These are phyloP conservation scores for Penaeus indicus DNA, from an alignment of 1,140 invertebrate genomes.

Conservation along the genomic window DNA sequence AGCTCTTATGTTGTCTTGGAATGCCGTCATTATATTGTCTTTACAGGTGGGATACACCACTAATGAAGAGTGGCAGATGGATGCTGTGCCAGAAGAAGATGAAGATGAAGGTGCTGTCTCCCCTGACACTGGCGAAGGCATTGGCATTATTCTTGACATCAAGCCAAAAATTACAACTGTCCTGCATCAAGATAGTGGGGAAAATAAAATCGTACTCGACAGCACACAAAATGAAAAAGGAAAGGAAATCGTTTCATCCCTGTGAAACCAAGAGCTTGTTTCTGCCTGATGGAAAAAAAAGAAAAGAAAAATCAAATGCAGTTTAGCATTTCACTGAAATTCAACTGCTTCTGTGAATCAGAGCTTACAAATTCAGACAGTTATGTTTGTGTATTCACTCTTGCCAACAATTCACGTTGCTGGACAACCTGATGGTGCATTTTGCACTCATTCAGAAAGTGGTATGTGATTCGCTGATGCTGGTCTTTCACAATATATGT, in stretches of 20 bases:
- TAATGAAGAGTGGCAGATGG: slow-evolving; percentile 56
- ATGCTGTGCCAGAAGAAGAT: slow-evolving; percentile 52
- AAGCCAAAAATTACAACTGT: slow-evolving; percentile 48
- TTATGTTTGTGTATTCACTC: too few relatives aligned
- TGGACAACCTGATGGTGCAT: too few relatives aligned
- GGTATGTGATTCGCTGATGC: slow-evolving; percentile 18
- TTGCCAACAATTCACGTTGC: too few relatives aligned
- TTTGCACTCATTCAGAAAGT: too few relatives aligned
- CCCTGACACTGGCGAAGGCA: slow-evolving; percentile 50
- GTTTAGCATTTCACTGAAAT: background rate
- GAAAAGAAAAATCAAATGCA: slow-evolving; percentile 6
- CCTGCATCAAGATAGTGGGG: slow-evolving; percentile 48
- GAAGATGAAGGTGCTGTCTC: slow-evolving; percentile 46
- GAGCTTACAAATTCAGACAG: too few relatives aligned
- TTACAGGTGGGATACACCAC: slow-evolving; percentile 54
- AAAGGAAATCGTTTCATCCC: slow-evolving; percentile 52
- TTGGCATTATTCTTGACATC: slow-evolving; percentile 57
- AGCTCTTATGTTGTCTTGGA: background rate
- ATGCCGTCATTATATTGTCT: background rate
- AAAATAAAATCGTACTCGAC: slow-evolving; percentile 52
- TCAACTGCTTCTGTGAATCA: too few relatives aligned
- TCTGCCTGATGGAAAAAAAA: slow-evolving; percentile 10
- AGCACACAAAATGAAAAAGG: slow-evolving; percentile 53
- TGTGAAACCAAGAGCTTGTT: slow-evolving; percentile 16
- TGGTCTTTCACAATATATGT: slow-evolving; percentile 15